Base-by-base conservation (phyloP, 2,888 invertebrate genomes). In the Drosophila affinis region DNA sequence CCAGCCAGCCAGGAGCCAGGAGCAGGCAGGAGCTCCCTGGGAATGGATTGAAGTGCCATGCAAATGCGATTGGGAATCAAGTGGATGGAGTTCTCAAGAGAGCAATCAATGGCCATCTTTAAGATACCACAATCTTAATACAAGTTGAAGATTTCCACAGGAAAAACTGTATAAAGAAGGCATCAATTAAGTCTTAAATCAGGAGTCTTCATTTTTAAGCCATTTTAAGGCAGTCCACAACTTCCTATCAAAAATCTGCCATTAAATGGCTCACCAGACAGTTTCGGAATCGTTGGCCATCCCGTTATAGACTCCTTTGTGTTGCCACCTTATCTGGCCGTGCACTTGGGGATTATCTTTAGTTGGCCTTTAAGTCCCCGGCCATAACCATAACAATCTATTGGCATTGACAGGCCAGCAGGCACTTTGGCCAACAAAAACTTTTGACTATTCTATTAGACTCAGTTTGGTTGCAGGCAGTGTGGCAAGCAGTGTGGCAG, bases 401-500 rank as follows among this genome's bases (percentile, higher is more conserved):
- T 87, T 75, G 81, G 53, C 74, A 75, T 69, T 70, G 58, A 64
- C 74, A 72, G 65, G 39, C 62, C 55, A 18, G 21, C 51, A 70
- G 69, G n/a, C 69, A 68, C 51, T 68, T 56, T 61, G 67, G 67
- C 49, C 49, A 48, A 46, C 52, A 51, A 39, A 39, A 39, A 59
- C 58, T 51, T 74, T 55, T 67, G 68, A 65, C 65, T 73, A 73
- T 73, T 60, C 75, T 74, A 75, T 62, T 70, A 77, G 73, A 79
- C 67, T 75, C 81, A 70, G 55, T 76, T 71, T 73, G 77, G 79
- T 67, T 73, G 24, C 24, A 21, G 21, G 72, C 68, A 55, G 62
- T 61, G 34, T 32, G 32, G 32, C 32, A 32, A 2, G 9, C 9
- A 29, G 29, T 29, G 21, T 21, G 21, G 21, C 21, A 21, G 18